Evolutionary conservation across 2,888 invertebrate species (phyloP).

Genomic region (Elysia crispata): DNA sequence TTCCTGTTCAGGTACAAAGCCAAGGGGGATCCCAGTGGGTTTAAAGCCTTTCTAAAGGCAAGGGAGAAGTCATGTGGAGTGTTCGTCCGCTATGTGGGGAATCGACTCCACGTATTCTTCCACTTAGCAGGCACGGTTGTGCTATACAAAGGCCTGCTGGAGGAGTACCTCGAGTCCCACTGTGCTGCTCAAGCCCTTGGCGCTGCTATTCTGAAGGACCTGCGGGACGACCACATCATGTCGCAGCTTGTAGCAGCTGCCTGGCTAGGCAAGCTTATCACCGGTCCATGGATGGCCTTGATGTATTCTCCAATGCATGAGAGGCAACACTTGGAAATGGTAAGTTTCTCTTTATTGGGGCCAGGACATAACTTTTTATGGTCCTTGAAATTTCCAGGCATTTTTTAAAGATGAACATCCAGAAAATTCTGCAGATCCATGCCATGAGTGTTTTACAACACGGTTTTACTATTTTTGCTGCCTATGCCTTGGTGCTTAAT

Average conservation of each 20-base stretch:
- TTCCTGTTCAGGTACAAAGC: conserved; percentile 10
- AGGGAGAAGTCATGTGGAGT: background rate
- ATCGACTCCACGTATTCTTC: background rate
- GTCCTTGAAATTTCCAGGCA: too few species aligned
- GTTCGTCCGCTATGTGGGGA: background rate
- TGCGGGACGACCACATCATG: background rate
- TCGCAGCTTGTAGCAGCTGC: background rate
- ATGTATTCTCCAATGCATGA: background rate
- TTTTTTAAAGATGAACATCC: too few species aligned
- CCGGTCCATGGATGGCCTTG: background rate
- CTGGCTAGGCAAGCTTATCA: background rate
- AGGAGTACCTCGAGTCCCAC: background rate
- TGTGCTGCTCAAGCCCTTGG: background rate
- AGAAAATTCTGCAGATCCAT: too few species aligned
- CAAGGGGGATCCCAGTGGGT: background rate
- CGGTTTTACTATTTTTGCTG: too few species aligned
- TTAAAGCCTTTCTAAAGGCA: background rate
- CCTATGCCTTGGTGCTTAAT: too few species aligned
- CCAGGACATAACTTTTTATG: too few species aligned
- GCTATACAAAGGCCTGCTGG: background rate
- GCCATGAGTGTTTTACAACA: too few species aligned
- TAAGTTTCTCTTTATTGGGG: too few species aligned
- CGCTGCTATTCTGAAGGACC: background rate
- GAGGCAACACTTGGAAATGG: background rate
- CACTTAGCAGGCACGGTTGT: conserved; percentile 10